Base-by-base conservation (phyloP, 2,797 vertebrate species). In the Antennarius maculatus region DNA sequence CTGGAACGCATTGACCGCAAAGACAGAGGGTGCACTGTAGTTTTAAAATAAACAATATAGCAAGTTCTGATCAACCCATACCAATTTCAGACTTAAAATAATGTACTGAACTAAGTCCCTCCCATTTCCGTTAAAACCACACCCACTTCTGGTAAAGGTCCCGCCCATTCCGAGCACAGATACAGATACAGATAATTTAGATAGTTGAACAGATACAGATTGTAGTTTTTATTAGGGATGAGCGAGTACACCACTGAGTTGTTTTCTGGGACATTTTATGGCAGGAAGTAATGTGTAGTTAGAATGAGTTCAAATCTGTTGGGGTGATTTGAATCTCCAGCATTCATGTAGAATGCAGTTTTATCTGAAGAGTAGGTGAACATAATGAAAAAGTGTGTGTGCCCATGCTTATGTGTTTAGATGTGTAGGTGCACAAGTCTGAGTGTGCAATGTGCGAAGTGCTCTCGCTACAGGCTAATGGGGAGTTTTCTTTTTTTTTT, bases 381-480 rank as follows among this genome's bases (percentile, higher is more conserved):
- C 47, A 43, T 39, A 71, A 66, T 55, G 43, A 53, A 58, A 48
- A 11, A 16, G 23, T 43, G 31, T 54, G 31, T 64, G 66, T 68
- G 54, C 41, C 54, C 58, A 17, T 64, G 73, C 28, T 61, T 71
- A 39, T 74, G 47, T 61, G 60, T 61, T 79, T 56, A 8, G 1
- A 18, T 78, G 80, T 77, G 84, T 79, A 73, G 74, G 75, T 71
- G 74, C 42, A 16, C 53, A 54, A 72, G 76, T 73, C 81, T 66
- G 73, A 47, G 54, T 54, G 62, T 84, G 71, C 56, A 71, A 76
- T 52, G 81, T 84, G 84, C 88, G 82, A 92, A 85, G 79, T 80
- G 83, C 79, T 84, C 80, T 88, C 85, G 86, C 85, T 79, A 69
- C 72, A 71, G 70, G 90, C 88, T 78, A 82, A 81, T 79, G 84